Evolutionary conservation across 2,797 vertebrate species (phyloP).

Genomic region (Coluber constrictor): DNA sequence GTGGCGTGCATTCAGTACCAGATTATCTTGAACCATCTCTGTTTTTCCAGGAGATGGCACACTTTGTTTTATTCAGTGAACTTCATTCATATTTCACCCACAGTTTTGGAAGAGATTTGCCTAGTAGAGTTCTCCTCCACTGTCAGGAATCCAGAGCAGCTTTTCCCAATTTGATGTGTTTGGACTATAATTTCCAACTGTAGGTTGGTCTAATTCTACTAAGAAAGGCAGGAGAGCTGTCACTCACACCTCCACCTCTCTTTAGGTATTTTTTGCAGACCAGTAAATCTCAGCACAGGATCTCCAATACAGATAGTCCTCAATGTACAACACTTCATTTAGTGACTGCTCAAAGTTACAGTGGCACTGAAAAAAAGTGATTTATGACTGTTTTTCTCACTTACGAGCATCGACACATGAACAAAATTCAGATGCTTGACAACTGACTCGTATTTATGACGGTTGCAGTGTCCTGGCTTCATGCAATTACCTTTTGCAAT

Average conservation of each 20-base stretch:
- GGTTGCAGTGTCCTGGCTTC: background rate
- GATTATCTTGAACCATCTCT: background rate
- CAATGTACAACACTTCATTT: background rate
- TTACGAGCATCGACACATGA: background rate
- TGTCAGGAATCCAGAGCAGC: background rate
- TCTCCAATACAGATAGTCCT: background rate
- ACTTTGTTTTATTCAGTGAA: background rate
- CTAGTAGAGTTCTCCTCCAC: background rate
- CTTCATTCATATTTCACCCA: background rate
- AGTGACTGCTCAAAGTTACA: background rate
- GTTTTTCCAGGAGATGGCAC: constrained; percentile 42
- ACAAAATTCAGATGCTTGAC: background rate
- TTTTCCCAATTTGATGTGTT: background rate
- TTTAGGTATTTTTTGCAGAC: background rate
- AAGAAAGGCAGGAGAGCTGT: background rate
- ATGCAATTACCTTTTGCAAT: background rate
- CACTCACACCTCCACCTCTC: background rate
- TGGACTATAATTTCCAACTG: background rate
- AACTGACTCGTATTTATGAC: background rate
- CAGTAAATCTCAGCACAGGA: background rate
- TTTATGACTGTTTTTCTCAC: background rate
- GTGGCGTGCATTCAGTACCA: background rate
- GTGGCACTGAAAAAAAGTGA: background rate
- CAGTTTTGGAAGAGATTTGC: background rate
- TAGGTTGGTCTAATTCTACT: background rate